Conservation (phyloP, 92 coral and sea anemone genomes). For the Porites rus region DNA sequence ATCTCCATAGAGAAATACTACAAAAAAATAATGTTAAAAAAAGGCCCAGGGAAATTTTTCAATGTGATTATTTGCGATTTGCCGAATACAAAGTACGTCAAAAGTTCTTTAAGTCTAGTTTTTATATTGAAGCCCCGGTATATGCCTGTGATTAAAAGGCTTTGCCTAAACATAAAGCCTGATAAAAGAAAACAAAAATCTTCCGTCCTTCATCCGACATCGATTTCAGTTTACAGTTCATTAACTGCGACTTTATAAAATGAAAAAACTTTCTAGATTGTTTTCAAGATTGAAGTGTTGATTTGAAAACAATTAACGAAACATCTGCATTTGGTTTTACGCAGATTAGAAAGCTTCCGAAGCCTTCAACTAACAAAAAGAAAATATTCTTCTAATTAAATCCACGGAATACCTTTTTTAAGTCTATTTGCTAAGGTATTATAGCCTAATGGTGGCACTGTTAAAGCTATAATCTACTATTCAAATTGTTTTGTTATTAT, state of each 20-base stretch:
- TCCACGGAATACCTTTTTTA: constrained; percentile 5
- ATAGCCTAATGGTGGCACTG: not conserved
- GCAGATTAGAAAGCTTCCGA: constrained; percentile 12
- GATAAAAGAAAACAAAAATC: not conserved
- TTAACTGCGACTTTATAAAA: not conserved
- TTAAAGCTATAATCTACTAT: not conserved
- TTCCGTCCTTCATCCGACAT: not conserved
- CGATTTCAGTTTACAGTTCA: not conserved
- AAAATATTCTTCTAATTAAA: constrained; percentile 5
- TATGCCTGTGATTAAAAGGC: no score
- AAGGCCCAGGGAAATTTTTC: no score
- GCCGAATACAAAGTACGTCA: no score
- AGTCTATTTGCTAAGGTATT: constrained; percentile 5
- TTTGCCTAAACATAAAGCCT: no score
- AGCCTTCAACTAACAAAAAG: constrained; percentile 2
- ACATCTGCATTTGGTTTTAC: constrained; percentile 11
- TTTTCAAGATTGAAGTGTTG: constrained; percentile 1
- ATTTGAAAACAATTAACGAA: constrained; percentile 7
- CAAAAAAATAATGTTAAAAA: no score
- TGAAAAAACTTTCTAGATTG: not conserved
- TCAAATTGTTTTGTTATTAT: constrained; percentile 9
- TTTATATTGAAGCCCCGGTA: no score
- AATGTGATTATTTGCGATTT: no score
- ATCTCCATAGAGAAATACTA: no score
- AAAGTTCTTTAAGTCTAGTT: no score